These are phyloP conservation scores for Lasioglossum figueresi DNA, from an alignment of 2,888 invertebrate species.

Conservation along the genomic window DNA sequence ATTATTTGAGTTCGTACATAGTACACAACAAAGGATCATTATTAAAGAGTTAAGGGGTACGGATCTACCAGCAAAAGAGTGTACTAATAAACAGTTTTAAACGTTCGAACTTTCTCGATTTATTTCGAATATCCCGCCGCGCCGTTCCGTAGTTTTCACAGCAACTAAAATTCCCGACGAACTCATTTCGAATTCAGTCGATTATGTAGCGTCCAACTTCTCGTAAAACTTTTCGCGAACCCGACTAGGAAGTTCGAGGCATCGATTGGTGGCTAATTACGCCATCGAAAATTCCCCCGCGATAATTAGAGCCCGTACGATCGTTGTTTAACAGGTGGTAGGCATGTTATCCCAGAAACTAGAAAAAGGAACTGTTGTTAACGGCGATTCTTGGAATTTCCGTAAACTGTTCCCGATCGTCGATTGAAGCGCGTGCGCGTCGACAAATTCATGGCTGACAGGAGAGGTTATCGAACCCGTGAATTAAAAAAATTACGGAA, in stretches of 20 bases:
- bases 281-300: constrained; percentile 37
- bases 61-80: neutral
- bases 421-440: too few species aligned
- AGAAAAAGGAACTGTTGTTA: neutral
- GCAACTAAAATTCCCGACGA: constrained; percentile 27
- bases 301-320: neutral
- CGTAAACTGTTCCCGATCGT: too few species aligned
- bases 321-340: constrained; percentile 24
- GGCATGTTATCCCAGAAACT: neutral
- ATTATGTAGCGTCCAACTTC: constrained; percentile 23
- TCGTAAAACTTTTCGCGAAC: constrained; percentile 25
- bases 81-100: neutral
- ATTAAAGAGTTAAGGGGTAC: neutral
- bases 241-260: constrained; percentile 26
- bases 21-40: neutral
- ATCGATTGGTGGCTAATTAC: constrained; percentile 46
- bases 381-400: neutral
- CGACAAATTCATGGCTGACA: too few species aligned
- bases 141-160: neutral
- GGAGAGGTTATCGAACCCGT: too few species aligned
- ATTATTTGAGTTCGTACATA: neutral
- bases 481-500: too few species aligned
- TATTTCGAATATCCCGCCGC: constrained; percentile 1
- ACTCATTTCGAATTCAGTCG: constrained; percentile 21
- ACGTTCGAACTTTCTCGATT: neutral